These are phyloP conservation scores for Pristionchus pacificus DNA, from an alignment of 1,140 invertebrate species.

Conservation along the genomic window DNA sequence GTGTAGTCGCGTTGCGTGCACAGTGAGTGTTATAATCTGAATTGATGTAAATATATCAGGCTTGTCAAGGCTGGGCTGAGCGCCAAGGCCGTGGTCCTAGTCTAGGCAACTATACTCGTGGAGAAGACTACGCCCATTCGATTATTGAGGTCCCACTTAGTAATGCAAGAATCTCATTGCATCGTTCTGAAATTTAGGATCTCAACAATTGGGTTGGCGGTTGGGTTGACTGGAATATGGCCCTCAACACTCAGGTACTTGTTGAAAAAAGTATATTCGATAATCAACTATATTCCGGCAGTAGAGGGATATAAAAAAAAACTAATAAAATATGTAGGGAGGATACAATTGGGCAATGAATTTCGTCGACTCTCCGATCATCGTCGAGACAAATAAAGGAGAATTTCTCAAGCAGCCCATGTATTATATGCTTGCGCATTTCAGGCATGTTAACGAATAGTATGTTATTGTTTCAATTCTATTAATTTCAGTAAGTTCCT, in stretches of 20 bases:
- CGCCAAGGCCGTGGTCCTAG: too few relatives aligned
- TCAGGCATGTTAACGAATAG: too few relatives aligned
- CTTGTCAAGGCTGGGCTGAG: too few relatives aligned
- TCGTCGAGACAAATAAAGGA: conserved; percentile 66
- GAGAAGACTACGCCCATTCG: background rate
- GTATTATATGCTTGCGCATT: conserved; percentile 80
- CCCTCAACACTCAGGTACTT: conserved; percentile 65
- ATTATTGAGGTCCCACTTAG: background rate
- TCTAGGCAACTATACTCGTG: background rate
- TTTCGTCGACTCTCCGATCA: conserved; percentile 73
- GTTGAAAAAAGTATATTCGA: too few relatives aligned
- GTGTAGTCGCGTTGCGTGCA: too few relatives aligned
- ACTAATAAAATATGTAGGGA: too few relatives aligned
- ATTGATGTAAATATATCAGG: too few relatives aligned
- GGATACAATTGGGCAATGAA: conserved; percentile 77
- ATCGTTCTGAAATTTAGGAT: conserved; percentile 65
- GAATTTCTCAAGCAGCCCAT: conserved; percentile 84
- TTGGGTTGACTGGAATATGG: conserved; percentile 80
- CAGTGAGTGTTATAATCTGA: too few relatives aligned
- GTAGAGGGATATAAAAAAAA: too few relatives aligned
- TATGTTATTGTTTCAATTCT: too few relatives aligned
- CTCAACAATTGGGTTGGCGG: conserved; percentile 68
- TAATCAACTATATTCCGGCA: too few relatives aligned
- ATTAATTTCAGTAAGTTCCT: too few relatives aligned
- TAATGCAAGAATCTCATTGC: background rate